Evolutionary conservation across 2,113 vertebrate genomes (phyloP), one percentile per base, ranked within the genome.

Genomic region (Triplophysa rosa): DNA sequence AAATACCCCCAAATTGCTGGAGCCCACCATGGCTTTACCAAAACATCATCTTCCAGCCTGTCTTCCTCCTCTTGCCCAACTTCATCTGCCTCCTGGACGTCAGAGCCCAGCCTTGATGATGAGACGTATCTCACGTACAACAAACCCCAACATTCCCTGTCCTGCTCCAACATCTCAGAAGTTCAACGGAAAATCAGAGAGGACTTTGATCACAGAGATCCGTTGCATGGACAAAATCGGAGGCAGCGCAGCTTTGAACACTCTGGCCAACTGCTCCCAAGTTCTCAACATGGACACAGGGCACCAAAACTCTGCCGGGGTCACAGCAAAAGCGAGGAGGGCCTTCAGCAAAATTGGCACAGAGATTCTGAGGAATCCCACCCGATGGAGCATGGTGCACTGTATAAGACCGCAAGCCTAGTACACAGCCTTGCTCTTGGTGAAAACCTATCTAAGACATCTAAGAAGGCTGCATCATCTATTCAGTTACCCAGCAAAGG

Each of bases 91-190:
- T 89, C 90, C 65, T 94, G 90, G 91, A 88, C 89, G 56, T 93
- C 93, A 0, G 93, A 93, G 45, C 77, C 84, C 1, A 92, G 89
- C 52, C 61, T 87, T 4, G 91, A 90, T 4, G 86, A 89, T 56
- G 80, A 87, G 6, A 79, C 84, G 45, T 87, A 87, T 80, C 80
- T 87, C 19, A 71, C 49, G 56, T 82, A 82, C 6, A 87, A 75
- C 33, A 85, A 86, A 54, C 91, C 89, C 17, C 87, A 84, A 17
- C 92, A 93, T 8, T 92, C 93, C 13, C 83, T 91, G 17, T 93
- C 94, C 54, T 94, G 93, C 80, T 88, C 89, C 75, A 91, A 94
- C 75, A 89, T 93, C 29, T 33, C 84, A 10, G 88, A 90, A 17
- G 84, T 81, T 3, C 86, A 70, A 37, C 65, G 78, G 24, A 88